phyloP scores from a whole-genome alignment of 2,113 vertebrate species.

The Aptenodytes forsteri region DNA sequence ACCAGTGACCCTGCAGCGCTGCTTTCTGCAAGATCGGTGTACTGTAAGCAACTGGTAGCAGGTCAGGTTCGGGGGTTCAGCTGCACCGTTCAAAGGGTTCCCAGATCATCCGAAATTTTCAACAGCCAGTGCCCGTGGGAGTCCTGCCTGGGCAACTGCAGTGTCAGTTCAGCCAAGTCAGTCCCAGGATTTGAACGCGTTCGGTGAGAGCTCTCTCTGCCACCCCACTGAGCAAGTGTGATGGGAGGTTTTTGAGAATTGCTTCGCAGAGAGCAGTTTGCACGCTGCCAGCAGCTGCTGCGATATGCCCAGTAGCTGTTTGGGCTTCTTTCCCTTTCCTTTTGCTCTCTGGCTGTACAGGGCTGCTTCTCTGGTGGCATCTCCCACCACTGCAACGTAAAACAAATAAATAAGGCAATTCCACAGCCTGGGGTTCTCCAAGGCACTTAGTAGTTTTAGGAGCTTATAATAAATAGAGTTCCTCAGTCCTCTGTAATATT shows the following conservation, averaged over 20 bases:
- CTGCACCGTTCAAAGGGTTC: background rate
- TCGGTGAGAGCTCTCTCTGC: background rate
- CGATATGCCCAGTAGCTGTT: background rate
- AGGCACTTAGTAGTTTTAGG: background rate
- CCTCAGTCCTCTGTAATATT: background rate
- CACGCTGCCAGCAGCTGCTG: background rate
- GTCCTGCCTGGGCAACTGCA: background rate
- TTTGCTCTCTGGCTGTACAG: background rate
- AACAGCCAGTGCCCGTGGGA: background rate
- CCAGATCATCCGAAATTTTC: background rate
- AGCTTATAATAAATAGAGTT: background rate
- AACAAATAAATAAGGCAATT: background rate
- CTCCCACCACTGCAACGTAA: background rate
- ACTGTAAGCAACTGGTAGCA: background rate
- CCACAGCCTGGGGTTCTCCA: background rate
- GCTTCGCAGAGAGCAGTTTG: background rate
- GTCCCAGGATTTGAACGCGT: background rate
- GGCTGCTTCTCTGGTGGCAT: background rate
- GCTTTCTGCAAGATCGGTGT: background rate
- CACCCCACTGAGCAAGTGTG: too few relatives aligned
- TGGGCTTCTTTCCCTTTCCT: background rate
- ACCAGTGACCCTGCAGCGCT: background rate
- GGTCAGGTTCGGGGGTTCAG: background rate
- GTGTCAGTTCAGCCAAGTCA: background rate
- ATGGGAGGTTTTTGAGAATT: background rate